These are phyloP conservation scores for Clupea harengus DNA, from an alignment of 2,113 vertebrate genomes.

Conservation along the genomic window DNA sequence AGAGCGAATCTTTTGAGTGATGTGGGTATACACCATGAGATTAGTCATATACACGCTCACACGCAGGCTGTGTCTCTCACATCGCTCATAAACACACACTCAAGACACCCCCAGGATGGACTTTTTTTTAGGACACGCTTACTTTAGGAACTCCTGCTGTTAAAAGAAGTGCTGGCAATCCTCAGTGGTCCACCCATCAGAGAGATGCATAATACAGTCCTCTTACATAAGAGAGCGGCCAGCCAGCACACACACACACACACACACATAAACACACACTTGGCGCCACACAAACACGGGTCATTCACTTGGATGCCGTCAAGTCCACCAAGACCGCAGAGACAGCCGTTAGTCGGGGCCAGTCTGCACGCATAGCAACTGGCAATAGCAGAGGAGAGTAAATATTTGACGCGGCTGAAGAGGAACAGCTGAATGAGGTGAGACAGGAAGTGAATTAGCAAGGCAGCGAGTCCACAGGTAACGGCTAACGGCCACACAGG, in stretches of 20 bases:
- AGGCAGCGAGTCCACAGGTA: neutral
- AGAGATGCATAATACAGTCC: neutral
- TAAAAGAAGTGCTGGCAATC: neutral
- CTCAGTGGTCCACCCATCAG: neutral
- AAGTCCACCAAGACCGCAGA: neutral
- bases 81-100: neutral
- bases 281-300: neutral
- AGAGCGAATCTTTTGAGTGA: neutral
- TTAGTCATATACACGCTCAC: neutral
- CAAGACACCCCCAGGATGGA: neutral
- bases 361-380: neutral
- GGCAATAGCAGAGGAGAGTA: neutral
- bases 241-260: constrained; percentile 7
- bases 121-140: neutral
- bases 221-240: neutral
- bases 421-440: neutral
- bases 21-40: neutral
- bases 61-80: neutral
- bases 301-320: neutral
- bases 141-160: neutral
- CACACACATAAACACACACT: neutral
- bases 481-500: neutral
- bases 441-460: neutral
- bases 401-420: neutral
- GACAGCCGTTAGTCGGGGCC: neutral